A percentile compares a stretch with the other conserved stretches of the same genome.
phyloP scores from a whole-genome alignment of 2,888 invertebrate genomes.

The Rugalucina vietnamica region DNA sequence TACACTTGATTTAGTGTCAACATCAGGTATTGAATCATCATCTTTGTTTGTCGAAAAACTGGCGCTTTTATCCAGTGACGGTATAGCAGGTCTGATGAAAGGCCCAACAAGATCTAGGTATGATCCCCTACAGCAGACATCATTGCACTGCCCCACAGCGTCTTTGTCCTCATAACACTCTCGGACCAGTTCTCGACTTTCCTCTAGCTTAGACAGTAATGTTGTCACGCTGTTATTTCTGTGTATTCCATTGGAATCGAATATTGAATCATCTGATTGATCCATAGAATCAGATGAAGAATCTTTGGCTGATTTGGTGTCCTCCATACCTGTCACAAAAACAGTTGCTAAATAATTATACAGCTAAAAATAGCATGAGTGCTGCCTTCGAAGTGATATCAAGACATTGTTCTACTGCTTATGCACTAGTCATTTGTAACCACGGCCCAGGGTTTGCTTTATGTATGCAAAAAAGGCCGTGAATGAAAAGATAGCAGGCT shows the following conservation, averaged over 20 bases:
- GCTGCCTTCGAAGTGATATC: no score
- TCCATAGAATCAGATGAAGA: neutral
- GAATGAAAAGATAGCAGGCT: no score
- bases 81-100: neutral
- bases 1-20: neutral
- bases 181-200: neutral
- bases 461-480: no score
- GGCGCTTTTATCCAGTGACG: neutral
- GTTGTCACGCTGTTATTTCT: neutral
- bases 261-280: neutral
- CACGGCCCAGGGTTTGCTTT: no score
- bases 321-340: no score
- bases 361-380: no score
- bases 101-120: neutral
- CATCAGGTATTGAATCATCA: neutral
- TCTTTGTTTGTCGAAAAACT: neutral
- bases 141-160: neutral
- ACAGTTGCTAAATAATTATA: no score
- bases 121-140: neutral
- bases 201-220: neutral
- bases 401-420: no score
- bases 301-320: no score
- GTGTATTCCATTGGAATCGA: neutral
- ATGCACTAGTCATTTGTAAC: no score
- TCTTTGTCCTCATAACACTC: neutral